Evolutionary conservation across 2,113 vertebrate genomes (phyloP).

Genomic region (Vulpes lagopus): DNA sequence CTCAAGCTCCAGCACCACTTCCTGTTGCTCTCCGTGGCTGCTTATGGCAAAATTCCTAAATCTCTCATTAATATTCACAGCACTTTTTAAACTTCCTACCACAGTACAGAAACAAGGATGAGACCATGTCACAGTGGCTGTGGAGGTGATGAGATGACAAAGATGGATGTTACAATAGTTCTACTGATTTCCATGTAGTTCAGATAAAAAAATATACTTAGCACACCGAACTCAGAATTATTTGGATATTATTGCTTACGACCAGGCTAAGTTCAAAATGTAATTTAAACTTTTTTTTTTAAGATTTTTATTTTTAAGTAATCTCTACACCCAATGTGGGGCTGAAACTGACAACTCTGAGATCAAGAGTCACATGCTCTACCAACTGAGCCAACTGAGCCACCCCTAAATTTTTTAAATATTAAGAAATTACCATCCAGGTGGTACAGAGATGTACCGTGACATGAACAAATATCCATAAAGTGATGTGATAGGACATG

Average conservation of each 20-base stretch:
- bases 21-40: background rate
- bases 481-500: fast-evolving
- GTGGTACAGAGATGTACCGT: too few relatives aligned
- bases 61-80: background rate
- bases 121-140: background rate
- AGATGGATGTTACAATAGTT: background rate
- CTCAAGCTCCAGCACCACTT: background rate
- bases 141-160: background rate
- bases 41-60: background rate
- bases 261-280: background rate
- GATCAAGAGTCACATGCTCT: background rate
- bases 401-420: background rate
- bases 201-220: slow-evolving; percentile 33
- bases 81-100: background rate
- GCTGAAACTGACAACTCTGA: background rate
- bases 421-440: background rate
- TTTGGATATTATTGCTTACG: background rate
- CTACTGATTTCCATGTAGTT: background rate
- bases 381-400: background rate
- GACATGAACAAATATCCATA: background rate
- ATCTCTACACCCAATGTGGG: background rate
- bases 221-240: background rate
- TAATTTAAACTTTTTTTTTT: background rate
- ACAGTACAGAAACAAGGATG: background rate
- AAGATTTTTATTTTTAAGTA: background rate